Conservation (phyloP, 1,140 invertebrate genomes). For the Thaumetopoea pityocampa region DNA sequence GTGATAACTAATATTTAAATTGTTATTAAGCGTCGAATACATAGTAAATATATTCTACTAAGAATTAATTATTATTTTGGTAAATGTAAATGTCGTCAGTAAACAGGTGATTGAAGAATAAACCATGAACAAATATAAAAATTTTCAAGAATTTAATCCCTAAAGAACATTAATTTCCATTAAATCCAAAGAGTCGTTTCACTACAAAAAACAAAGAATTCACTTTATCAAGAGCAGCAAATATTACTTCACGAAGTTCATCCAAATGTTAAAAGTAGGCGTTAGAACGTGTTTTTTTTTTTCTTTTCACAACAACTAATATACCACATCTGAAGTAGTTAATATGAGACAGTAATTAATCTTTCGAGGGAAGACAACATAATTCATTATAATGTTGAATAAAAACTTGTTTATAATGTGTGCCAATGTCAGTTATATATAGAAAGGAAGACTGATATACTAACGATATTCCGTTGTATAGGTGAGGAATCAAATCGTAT, state of each 20-base stretch:
- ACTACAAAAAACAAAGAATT: neutral
- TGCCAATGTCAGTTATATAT: conserved; percentile 18
- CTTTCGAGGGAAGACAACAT: conserved; percentile 15
- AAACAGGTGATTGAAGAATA: too few relatives aligned
- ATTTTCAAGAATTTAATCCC: too few relatives aligned
- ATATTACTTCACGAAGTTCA: conserved; percentile 16
- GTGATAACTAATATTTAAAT: too few relatives aligned
- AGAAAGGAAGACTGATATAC: too few relatives aligned
- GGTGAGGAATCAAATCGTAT: conserved; percentile 1
- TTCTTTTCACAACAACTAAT: too few relatives aligned
- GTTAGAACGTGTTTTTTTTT: conserved; percentile 15
- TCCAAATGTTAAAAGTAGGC: conserved; percentile 11
- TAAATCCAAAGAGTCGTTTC: neutral
- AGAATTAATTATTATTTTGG: too few relatives aligned
- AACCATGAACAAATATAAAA: too few relatives aligned
- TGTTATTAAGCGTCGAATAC: too few relatives aligned
- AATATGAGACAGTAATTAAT: conserved; percentile 17
- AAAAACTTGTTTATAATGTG: conserved; percentile 16
- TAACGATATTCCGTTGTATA: conserved; percentile 11
- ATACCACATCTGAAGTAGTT: conserved; percentile 6
- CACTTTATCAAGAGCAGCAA: neutral
- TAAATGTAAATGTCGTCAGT: too few relatives aligned
- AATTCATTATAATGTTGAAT: conserved; percentile 19
- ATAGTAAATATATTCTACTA: too few relatives aligned
- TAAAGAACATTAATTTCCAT: conserved; percentile 1